phyloP scores from a whole-genome alignment of 1,140 invertebrate species.

The Formica selysi region DNA sequence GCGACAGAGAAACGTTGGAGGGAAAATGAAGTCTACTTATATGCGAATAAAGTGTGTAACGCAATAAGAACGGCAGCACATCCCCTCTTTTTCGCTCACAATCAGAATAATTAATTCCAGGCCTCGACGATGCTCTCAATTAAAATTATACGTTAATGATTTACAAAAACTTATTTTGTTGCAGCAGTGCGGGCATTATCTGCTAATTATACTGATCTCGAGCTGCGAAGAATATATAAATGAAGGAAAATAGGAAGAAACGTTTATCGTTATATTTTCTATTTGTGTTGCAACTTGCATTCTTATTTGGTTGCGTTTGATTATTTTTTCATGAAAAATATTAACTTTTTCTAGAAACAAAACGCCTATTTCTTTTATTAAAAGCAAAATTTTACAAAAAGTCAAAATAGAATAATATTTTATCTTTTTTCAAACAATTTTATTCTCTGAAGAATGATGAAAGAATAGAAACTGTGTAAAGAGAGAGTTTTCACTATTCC shows the following conservation, averaged over 20 bases:
- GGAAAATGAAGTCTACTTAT: conserved; percentile 68
- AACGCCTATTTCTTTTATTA: background rate
- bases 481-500: background rate
- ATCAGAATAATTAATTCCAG: conserved; percentile 85
- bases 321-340: background rate
- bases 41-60: conserved; percentile 39
- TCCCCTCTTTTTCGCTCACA: conserved; percentile 70
- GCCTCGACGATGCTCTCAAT: conserved; percentile 81
- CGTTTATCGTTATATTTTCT: background rate
- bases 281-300: background rate
- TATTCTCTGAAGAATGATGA: background rate
- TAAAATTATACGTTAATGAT: conserved; percentile 85
- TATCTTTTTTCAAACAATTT: background rate
- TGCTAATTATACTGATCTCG: conserved; percentile 80
- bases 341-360: background rate
- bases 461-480: background rate
- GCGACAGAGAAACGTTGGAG: conserved; percentile 69
- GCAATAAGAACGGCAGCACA: background rate
- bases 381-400: background rate
- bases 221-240: conserved; percentile 71
- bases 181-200: conserved; percentile 77
- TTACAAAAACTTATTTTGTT: conserved; percentile 84
- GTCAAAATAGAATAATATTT: background rate
- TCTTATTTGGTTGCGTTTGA: conserved; percentile 1
- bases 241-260: conserved; percentile 77